A percentile compares a stretch with the other conserved stretches of the same genome.
These are phyloP conservation scores for Mesorhabditis spiculigera DNA, from an alignment of 2,888 invertebrate species.

Conservation along the genomic window DNA sequence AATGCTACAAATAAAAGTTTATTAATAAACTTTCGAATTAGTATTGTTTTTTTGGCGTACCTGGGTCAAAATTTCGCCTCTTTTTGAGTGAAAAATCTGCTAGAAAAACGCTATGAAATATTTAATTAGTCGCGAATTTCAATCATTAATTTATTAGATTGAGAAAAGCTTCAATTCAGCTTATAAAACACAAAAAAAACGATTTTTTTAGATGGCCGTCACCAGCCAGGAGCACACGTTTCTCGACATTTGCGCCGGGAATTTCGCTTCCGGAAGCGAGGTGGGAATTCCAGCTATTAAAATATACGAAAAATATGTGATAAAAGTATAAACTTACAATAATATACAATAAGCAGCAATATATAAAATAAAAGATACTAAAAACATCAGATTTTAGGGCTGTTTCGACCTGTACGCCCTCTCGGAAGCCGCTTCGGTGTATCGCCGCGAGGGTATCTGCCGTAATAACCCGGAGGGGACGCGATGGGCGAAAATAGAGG, in stretches of 20 bases:
- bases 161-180: background rate
- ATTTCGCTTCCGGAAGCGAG: background rate
- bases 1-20: no score
- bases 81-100: no score
- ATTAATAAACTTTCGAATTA: no score
- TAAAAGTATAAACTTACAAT: no score
- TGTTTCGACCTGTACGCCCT: background rate
- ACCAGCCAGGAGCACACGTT: background rate
- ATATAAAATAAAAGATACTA: no score
- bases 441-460: background rate
- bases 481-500: background rate
- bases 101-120: no score
- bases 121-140: no score
- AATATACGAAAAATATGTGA: background rate
- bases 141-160: no score
- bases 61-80: no score
- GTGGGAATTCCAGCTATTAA: background rate
- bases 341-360: no score
- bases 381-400: background rate
- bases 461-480: background rate
- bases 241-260: slow-evolving; percentile 3
- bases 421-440: background rate
- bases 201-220: background rate
- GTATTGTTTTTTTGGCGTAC: no score
- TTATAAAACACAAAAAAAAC: background rate